These are phyloP conservation scores for Callochromis pleurospilus DNA, from an alignment of 2,113 vertebrate species.

Conservation along the genomic window DNA sequence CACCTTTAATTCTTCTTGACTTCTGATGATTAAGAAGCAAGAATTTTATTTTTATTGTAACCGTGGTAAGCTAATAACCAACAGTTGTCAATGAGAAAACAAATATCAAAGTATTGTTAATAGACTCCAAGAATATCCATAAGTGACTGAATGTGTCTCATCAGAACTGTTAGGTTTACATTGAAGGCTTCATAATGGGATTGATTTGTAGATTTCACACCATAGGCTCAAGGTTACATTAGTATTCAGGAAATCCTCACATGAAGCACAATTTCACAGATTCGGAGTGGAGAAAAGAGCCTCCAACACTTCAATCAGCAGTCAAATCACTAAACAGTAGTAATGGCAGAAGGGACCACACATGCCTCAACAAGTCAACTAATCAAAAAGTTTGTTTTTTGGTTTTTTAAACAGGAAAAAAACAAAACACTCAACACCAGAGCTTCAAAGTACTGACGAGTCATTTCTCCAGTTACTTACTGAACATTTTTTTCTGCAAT, in stretches of 20 bases:
- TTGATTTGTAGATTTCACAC: not conserved
- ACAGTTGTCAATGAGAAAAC: not conserved
- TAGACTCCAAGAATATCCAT: not conserved
- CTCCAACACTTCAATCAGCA: not conserved
- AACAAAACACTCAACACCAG: not conserved
- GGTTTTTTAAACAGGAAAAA: not conserved
- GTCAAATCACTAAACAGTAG: not conserved
- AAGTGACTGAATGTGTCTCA: not conserved
- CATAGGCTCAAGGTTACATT: not conserved
- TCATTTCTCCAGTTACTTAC: not conserved
- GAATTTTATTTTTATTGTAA: not conserved
- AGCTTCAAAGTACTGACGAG: not conserved
- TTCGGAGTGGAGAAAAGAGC: not conserved
- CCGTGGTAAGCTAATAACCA: not conserved
- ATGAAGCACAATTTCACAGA: not conserved
- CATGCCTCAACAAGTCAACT: not conserved
- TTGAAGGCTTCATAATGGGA: not conserved
- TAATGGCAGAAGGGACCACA: not conserved
- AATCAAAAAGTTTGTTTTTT: not conserved
- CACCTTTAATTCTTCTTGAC: not conserved
- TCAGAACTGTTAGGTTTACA: not conserved
- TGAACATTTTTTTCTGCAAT: not conserved
- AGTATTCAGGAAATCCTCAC: not conserved
- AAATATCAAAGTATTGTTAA: not conserved
- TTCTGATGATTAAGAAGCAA: not conserved